Base-by-base conservation (phyloP, 2,888 invertebrate species). In the Pheosia gnoma region DNA sequence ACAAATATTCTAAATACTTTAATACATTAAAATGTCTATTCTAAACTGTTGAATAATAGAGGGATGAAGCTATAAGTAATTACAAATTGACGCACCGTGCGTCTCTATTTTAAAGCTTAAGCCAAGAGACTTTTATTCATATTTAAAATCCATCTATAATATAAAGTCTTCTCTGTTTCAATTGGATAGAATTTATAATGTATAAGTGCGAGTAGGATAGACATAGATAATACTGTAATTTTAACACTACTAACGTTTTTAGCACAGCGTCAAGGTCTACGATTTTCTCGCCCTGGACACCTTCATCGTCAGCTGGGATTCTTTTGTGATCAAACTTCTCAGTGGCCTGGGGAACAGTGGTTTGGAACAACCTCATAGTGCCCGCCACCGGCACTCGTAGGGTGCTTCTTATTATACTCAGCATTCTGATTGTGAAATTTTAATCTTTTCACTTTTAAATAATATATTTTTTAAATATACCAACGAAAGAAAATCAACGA, bases 201-300 rank as follows among this genome's bases (percentile, higher is more conserved):
- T 10, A 37, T n/a, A 11, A n/a, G 11, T 4, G 47, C n/a, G 43
- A 43, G 8, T 8, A 10, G 8, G 13, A 13, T 51, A 51, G 11
- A 13, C 6, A 9, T 51, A 51, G 25, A 25, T 52, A 4, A 36
- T 8, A 37, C 13, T 49, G 13, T 0, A 10, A 47, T 47, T 10
- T 10, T 7, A 47, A 11, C 10, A 8, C 5, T 63, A 79, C 94
- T 88, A 91, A 96, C 96, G 94, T 91, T 77, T 94, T 91, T 8
- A 95, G 82, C 13, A 94, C 84, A 8, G 94, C 87, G 84, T 97
- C 97, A 49, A 97, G 95, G 82, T 96, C 96, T 45, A 96, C 80
- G 0, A 95, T 88, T 80, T 94, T 95, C 87, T 97, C 97, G 54
- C 98, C 98, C 63, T 94, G 94, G 0, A 96, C 96, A 57, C 97